These are phyloP conservation scores for Semotilus atromaculatus DNA, from an alignment of 2,797 vertebrate genomes.

Conservation along the genomic window DNA sequence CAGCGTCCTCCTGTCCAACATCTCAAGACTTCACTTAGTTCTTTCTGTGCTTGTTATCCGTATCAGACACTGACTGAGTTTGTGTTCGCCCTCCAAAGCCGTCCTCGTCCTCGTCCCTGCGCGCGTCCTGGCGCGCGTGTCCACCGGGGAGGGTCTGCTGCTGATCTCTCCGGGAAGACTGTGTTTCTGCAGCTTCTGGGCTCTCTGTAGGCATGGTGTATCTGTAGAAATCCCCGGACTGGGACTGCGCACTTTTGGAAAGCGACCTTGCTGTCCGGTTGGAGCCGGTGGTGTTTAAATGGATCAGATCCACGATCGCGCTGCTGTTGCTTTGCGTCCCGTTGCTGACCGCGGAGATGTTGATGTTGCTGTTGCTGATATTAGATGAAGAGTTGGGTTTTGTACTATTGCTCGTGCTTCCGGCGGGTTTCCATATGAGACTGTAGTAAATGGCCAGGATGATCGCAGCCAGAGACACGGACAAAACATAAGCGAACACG, in stretches of 20 bases:
- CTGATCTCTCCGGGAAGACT: not conserved
- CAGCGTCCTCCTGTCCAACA: not conserved
- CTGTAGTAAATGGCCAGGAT: slow-evolving; percentile 98
- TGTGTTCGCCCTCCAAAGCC: not conserved
- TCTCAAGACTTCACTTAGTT: not conserved
- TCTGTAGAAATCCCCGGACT: slow-evolving; percentile 62
- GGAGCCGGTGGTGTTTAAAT: slow-evolving; percentile 62
- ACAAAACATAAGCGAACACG: slow-evolving; percentile 96
- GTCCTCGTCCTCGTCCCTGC: not conserved
- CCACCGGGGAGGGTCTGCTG: not conserved
- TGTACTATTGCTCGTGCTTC: not conserved
- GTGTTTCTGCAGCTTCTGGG: not conserved
- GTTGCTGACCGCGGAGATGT: slow-evolving; percentile 66
- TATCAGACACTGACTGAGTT: not conserved
- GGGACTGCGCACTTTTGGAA: slow-evolving; percentile 64
- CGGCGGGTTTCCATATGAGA: slow-evolving; percentile 87
- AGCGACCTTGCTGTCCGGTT: slow-evolving; percentile 58
- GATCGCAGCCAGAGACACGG: slow-evolving; percentile 97
- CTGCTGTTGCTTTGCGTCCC: slow-evolving; percentile 73
- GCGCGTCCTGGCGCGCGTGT: not conserved
- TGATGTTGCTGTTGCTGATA: slow-evolving; percentile 35
- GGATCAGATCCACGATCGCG: slow-evolving; percentile 60
- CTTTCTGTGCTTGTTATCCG: not conserved
- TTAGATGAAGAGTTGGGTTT: not conserved
- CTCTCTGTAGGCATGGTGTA: slow-evolving; percentile 6